Percentiles rank a stretch among this genome's conserved stretches.
Evolutionary conservation across 2,797 vertebrate species (phyloP).

Genomic region (Lophius americanus): DNA sequence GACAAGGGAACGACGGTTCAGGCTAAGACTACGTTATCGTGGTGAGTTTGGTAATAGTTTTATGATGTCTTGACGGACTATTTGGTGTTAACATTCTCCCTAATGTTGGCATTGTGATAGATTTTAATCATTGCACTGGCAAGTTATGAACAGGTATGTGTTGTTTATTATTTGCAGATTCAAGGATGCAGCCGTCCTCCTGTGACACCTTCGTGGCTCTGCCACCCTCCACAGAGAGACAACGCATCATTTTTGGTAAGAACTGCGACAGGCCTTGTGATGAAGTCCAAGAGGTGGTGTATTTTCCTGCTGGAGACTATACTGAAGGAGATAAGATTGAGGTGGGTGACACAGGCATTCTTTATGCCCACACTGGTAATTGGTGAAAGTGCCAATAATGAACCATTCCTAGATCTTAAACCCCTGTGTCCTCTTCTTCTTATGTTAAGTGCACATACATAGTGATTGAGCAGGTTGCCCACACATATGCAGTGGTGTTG

Average conservation of each 20-base stretch:
- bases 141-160: neutral
- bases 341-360: conserved; percentile 72
- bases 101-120: too few relatives aligned
- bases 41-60: too few relatives aligned
- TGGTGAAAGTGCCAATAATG: neutral
- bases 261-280: conserved; percentile 94
- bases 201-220: conserved; percentile 97
- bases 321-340: conserved; percentile 80
- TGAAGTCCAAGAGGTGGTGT: conserved; percentile 94
- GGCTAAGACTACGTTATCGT: too few relatives aligned
- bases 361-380: conserved; percentile 12
- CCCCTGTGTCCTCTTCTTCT: conserved; percentile 7
- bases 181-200: conserved; percentile 80
- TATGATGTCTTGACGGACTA: neutral
- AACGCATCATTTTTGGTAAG: conserved; percentile 91
- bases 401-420: conserved; percentile 13
- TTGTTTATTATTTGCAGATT: neutral
- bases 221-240: conserved; percentile 85
- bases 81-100: neutral
- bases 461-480: conserved; percentile 85
- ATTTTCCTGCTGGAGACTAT: conserved; percentile 82
- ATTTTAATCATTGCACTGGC: neutral
- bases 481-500: conserved; percentile 89
- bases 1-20: conserved; percentile 4
- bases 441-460: conserved; percentile 91